A percentile compares a stretch with the other conserved stretches of the same genome.
Conservation (phyloP, 2,888 invertebrate species). For the Tetragonula carbonaria region DNA sequence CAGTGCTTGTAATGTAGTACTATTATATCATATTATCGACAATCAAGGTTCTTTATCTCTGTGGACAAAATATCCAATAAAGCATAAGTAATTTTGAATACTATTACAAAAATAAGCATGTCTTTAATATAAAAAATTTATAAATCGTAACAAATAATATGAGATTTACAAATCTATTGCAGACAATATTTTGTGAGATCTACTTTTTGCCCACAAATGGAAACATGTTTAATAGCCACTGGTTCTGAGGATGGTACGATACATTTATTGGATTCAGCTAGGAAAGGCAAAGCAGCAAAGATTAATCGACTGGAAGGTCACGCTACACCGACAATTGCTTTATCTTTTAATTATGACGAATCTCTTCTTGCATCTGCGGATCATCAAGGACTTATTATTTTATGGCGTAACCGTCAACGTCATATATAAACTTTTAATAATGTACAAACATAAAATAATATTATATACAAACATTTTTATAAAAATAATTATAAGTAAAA, state of each 20-base stretch:
- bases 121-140: background rate
- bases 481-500: constrained; percentile 20
- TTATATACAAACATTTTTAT: constrained; percentile 31
- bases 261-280: constrained; percentile 80
- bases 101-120: constrained; percentile 5
- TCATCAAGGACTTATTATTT: constrained; percentile 91
- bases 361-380: constrained; percentile 94
- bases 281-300: constrained; percentile 84
- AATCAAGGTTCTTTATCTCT: constrained; percentile 85
- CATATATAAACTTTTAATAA: constrained; percentile 65
- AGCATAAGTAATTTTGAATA: constrained; percentile 81
- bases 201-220: constrained; percentile 90
- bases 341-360: constrained; percentile 95
- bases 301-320: constrained; percentile 90
- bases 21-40: constrained; percentile 87
- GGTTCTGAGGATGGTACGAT: constrained; percentile 82
- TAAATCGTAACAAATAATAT: background rate
- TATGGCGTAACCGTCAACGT: constrained; percentile 86
- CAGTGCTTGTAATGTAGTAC: constrained; percentile 90
- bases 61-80: constrained; percentile 86
- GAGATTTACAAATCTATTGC: constrained; percentile 20
- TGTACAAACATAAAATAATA: constrained; percentile 25
- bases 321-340: constrained; percentile 92
- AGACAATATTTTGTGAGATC: constrained; percentile 87
- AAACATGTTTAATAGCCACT: constrained; percentile 81